A percentile compares a stretch with the other conserved stretches of the same genome.
Evolutionary conservation across 2,797 vertebrate genomes (phyloP).

Genomic region (Trachops cirrhosus): DNA sequence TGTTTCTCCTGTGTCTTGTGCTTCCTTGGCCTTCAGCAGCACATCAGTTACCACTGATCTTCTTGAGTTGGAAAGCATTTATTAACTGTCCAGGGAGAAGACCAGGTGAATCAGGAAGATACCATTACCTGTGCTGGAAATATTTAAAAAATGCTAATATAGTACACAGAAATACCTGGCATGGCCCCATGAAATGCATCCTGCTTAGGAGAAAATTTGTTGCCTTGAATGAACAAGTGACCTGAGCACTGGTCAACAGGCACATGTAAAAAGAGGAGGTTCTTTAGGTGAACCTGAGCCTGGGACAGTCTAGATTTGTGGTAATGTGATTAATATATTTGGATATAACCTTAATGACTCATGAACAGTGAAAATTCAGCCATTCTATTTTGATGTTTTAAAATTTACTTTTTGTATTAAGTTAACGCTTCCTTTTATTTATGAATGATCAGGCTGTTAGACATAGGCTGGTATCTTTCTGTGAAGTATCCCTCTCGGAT

Average conservation of each 20-base stretch:
- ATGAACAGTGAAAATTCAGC: background rate
- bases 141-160: background rate
- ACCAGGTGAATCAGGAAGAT: background rate
- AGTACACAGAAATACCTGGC: background rate
- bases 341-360: background rate
- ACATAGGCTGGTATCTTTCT: background rate
- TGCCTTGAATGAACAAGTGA: background rate
- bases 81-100: accelerated
- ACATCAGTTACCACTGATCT: background rate
- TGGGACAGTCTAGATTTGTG: background rate
- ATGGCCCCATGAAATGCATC: accelerated
- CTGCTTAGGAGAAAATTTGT: background rate
- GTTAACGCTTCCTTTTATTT: background rate
- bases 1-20: accelerated
- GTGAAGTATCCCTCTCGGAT: background rate
- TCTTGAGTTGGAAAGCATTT: background rate
- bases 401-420: background rate
- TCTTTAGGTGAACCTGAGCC: background rate
- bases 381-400: background rate
- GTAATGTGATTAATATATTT: background rate
- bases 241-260: background rate
- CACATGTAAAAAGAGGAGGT: too few relatives aligned
- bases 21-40: accelerated
- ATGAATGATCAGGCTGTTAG: background rate
- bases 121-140: too few relatives aligned